These are phyloP conservation scores for Dryobota labecula DNA, from an alignment of 2,888 invertebrate species.

Conservation along the genomic window DNA sequence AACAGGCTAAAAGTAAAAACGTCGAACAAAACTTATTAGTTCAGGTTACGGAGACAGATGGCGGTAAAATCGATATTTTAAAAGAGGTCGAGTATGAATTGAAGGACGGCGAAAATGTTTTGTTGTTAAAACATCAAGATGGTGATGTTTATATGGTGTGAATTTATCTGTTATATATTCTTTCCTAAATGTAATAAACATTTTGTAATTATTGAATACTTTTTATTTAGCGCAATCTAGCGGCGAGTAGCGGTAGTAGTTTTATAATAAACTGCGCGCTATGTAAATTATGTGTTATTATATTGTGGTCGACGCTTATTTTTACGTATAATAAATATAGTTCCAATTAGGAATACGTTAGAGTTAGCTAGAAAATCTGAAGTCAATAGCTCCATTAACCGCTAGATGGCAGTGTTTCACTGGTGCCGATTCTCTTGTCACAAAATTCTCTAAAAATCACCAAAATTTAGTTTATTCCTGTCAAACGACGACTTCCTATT, in stretches of 20 bases:
- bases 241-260: slow-evolving; percentile 20
- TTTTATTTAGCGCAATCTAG: slow-evolving; percentile 39
- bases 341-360: not conserved
- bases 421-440: too few relatives aligned
- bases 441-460: too few relatives aligned
- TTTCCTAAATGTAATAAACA: not conserved
- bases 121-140: slow-evolving; percentile 61
- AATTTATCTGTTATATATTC: slow-evolving; percentile 9
- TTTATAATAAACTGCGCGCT: not conserved
- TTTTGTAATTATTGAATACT: not conserved
- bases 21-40: slow-evolving; percentile 50
- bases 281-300: not conserved
- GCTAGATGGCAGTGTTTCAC: slow-evolving; percentile 23
- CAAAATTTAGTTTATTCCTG: too few relatives aligned
- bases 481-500: too few relatives aligned
- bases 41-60: slow-evolving; percentile 47
- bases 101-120: slow-evolving; percentile 62
- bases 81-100: slow-evolving; percentile 63
- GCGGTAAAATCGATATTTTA: slow-evolving; percentile 44
- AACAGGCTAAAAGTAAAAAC: slow-evolving; percentile 52
- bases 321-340: not conserved
- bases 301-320: too few relatives aligned
- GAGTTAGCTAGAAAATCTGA: not conserved
- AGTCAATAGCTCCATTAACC: not conserved
- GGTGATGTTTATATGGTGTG: slow-evolving; percentile 65